Base-by-base conservation (phyloP, 2,113 vertebrate species). In the Anguilla rostrata region DNA sequence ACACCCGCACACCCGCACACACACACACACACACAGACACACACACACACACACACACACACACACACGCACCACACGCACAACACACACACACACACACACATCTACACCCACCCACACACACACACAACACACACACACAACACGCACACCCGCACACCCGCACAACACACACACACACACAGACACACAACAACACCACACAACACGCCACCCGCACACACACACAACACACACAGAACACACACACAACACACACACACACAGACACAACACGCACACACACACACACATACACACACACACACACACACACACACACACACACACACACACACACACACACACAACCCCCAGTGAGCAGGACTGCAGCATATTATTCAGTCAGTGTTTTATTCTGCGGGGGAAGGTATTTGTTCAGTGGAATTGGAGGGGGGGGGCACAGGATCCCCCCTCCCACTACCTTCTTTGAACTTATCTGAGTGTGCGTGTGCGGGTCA, bases 81-180 rank as follows among this genome's bases (percentile, higher is more conserved):
- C n/a, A n/a, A 85, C 85, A 87, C 39, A 63, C 16, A 88, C 80
- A 87, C 86, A 79, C 43, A 87, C 78, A 85, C 86, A 75, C 49
- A 26, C 71, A 85, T n/a, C n/a, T n/a, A n/a, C n/a, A n/a, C n/a
- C n/a, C n/a, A n/a, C n/a, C n/a, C 85, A 87, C 39, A 63, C 16
- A 88, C 80, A 87, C 86, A 79, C 43, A 87, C 78, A 85, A 88
- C 81, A n/a, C 86, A 75, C 49, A 26, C 71, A 85, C 85, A 87
- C 39, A n/a, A n/a, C n/a, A n/a, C n/a, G n/a, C n/a, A n/a, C n/a
- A n/a, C n/a, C n/a, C n/a, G n/a, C n/a, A n/a, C n/a, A n/a, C n/a
- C n/a, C n/a, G n/a, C n/a, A n/a, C n/a, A n/a, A 63, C 16, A 88
- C 80, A 87, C 86, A 79, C 43, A 87, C 78, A 85, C 86, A 75